Conservation (phyloP, 2,113 vertebrate genomes). For the Thermophis baileyi region DNA sequence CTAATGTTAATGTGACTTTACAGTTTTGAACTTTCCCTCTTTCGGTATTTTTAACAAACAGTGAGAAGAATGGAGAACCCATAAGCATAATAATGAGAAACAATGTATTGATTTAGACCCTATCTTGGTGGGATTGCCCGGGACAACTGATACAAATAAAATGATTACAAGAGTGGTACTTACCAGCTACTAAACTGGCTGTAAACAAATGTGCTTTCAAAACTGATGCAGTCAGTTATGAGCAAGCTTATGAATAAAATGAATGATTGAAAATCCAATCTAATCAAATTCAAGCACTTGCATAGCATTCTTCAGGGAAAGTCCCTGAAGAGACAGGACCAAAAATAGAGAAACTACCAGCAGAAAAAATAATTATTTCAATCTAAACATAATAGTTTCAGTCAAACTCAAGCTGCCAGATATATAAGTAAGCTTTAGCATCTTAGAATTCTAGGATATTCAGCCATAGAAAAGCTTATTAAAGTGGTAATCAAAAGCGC, state of each 20-base stretch:
- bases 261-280: constrained; percentile 5
- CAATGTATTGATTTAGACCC: neutral
- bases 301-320: neutral
- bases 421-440: neutral
- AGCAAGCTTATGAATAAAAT: constrained; percentile 17
- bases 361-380: neutral
- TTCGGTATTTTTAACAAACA: neutral
- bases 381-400: neutral
- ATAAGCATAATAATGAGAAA: neutral
- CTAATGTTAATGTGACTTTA: neutral
- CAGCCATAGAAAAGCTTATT: neutral
- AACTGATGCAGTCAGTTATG: neutral
- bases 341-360: neutral
- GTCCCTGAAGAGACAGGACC: neutral
- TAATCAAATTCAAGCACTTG: neutral
- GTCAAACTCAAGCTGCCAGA: neutral
- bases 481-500: neutral
- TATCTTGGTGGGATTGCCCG: neutral
- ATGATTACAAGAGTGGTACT: constrained; percentile 14
- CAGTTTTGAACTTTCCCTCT: neutral
- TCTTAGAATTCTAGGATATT: neutral
- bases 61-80: neutral
- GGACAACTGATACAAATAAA: neutral
- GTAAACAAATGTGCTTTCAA: constrained; percentile 1
- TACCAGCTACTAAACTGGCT: neutral